Conservation (phyloP, 2,113 vertebrate genomes). For the Euleptes europaea region DNA sequence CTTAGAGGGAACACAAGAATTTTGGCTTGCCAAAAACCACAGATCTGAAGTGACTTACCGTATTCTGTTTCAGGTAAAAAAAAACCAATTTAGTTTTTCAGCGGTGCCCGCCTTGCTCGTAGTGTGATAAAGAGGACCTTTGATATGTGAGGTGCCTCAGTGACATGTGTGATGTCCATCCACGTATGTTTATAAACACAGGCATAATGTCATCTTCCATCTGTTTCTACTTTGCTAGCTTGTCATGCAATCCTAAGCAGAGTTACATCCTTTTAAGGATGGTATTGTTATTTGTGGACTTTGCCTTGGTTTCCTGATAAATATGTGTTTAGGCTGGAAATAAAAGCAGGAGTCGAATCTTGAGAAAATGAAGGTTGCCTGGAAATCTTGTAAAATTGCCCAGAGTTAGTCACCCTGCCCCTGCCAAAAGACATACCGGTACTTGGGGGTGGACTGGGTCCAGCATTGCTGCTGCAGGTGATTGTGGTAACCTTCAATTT, state of each 20-base stretch:
- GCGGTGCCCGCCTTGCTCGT: background rate
- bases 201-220: background rate
- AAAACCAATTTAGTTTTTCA: background rate
- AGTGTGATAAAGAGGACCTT: background rate
- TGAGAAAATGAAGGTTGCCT: background rate
- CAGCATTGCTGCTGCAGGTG: background rate
- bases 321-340: background rate
- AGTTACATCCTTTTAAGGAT: too few species aligned
- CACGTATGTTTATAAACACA: background rate
- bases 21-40: background rate
- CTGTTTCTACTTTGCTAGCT: background rate
- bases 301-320: background rate
- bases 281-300: too few species aligned
- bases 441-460: background rate
- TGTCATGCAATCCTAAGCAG: too few species aligned
- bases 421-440: background rate
- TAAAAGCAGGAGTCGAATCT: background rate
- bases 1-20: background rate
- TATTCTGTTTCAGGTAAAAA: constrained; percentile 9
- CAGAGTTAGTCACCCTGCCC: too few species aligned
- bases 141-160: background rate
- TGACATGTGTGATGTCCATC: background rate
- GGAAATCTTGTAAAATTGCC: background rate
- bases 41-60: background rate
- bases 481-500: background rate